phyloP scores from a whole-genome alignment of 2,797 vertebrate species.

The Aldrovandia affinis region DNA sequence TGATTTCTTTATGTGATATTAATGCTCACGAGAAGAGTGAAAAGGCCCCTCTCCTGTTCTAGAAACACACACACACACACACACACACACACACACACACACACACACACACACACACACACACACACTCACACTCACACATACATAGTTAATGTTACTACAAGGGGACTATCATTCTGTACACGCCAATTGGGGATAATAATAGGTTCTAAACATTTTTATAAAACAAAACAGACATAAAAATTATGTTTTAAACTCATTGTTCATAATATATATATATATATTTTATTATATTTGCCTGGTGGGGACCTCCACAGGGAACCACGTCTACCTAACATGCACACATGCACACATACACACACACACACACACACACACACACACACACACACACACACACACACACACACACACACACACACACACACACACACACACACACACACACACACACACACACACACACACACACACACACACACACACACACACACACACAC shows the following conservation, averaged over 20 bases:
- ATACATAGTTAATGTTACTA: conserved; percentile 1
- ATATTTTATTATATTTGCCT: too few relatives aligned
- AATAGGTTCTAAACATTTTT: too few relatives aligned
- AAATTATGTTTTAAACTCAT: too few relatives aligned
- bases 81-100: conserved; percentile 32
- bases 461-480: conserved; percentile 27
- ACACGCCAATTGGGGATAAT: too few relatives aligned
- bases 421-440: conserved; percentile 27
- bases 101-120: conserved; percentile 33
- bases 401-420: conserved; percentile 31
- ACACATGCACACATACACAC: conserved; percentile 31
- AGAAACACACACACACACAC: conserved; percentile 31
- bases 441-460: conserved; percentile 37
- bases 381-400: conserved; percentile 31
- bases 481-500: conserved; percentile 30
- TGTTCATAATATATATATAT: too few relatives aligned
- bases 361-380: conserved; percentile 26
- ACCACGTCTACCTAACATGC: too few relatives aligned
- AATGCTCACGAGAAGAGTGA: not conserved
- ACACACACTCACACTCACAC: conserved; percentile 32
- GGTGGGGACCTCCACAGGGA: too few relatives aligned
- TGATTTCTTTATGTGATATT: not conserved
- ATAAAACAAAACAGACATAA: too few relatives aligned
- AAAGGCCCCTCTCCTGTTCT: not conserved
- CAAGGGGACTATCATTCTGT: too few relatives aligned